Evolutionary conservation across 1,140 invertebrate species (phyloP), one percentile per base, ranked within the genome.

Genomic region (Ditylenchus dipsaci): DNA sequence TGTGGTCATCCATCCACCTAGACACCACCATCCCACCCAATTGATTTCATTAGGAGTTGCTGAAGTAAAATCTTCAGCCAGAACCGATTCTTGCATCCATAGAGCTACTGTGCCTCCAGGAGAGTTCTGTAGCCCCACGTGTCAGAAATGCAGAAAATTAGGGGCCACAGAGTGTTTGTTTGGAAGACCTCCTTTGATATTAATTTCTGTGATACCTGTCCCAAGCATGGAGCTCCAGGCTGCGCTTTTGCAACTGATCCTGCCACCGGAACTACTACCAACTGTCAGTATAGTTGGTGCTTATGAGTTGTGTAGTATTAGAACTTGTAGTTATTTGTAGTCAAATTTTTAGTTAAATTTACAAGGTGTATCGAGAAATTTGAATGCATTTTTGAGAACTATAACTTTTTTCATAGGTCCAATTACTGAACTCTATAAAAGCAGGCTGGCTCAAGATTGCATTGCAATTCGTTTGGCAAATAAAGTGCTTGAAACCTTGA

Each of bases 121-220:
- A 57, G 38, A 74, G 57, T 74, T 74, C 47, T 74, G 72, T 57
- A 72, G 69, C 13, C 70, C 70, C 23, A 61, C 77, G 33, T 74
- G 72, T 61, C 75, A 74, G 23, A 74, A 74, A 43, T 74, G 72
- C 61, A 75, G 75, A 11, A 63, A 65, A 47, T 73, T 65, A 74
- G 72, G 72, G 19, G 72, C 72, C n/a, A 74, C 77, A 47, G 72
- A 74, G 49, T 74, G 72, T 42, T 60, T 74, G 26, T 74, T 77
- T 65, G 68, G 72, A 33, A 38, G 45, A 42, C 73, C 49, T n/a
- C 72, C 45, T 33, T 47, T 23, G 59, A 76, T 27, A 38, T 74
- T 30, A 59, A 33, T 38, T 23, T 29, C 19, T 74, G 72, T 58
- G 72, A 74, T 73, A 19, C 60, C n/a, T 74, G 72, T 58, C 73